These are phyloP conservation scores for Perodicticus potto DNA, from an alignment of 2,797 vertebrate genomes.

Conservation along the genomic window DNA sequence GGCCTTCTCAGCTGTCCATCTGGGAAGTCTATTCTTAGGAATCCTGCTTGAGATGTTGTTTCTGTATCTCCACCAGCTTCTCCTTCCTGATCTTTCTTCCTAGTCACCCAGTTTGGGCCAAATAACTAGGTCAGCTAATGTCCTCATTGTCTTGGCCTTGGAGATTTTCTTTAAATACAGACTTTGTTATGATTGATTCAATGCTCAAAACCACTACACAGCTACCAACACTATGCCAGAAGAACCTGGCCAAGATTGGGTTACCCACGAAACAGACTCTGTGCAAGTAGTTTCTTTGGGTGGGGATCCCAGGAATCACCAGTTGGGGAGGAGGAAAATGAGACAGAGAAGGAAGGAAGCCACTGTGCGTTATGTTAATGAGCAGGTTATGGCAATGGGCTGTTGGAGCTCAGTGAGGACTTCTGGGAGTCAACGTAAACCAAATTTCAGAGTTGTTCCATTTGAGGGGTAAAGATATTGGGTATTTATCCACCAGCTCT, in stretches of 20 bases:
- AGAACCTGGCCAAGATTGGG: background rate
- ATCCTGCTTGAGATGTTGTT: background rate
- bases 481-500: background rate
- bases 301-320: background rate
- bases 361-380: background rate
- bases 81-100: background rate
- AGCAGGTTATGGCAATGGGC: rapidly evolving
- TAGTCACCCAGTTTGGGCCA: background rate
- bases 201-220: background rate
- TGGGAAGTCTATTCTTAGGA: background rate
- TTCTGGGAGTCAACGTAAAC: background rate
- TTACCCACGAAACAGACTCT: background rate
- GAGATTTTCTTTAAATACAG: background rate
- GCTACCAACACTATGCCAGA: background rate
- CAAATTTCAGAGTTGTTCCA: background rate
- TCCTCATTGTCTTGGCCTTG: background rate
- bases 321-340: background rate
- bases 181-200: background rate
- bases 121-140: background rate
- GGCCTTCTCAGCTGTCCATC: background rate
- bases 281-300: background rate
- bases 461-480: background rate
- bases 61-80: background rate
- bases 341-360: background rate
- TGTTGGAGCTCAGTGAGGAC: background rate